A percentile compares a stretch with the other conserved stretches of the same genome.
Evolutionary conservation across 1,140 invertebrate species (phyloP).

Genomic region (Bombus impatiens): DNA sequence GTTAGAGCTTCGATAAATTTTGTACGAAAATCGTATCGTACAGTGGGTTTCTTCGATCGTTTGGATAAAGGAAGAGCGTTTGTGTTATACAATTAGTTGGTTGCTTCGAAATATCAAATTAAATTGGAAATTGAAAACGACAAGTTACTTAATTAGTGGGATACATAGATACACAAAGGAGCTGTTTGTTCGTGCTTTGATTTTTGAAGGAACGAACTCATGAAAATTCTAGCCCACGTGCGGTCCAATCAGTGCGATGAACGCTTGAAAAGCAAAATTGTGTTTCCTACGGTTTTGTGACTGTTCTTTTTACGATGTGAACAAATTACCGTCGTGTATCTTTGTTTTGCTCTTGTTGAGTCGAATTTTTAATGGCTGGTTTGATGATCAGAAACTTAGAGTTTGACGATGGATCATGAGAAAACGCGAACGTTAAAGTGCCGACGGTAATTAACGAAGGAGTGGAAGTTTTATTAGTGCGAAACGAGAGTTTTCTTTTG

Average conservation of each 20-base stretch:
- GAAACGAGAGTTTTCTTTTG: background rate
- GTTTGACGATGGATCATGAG: constrained; percentile 25
- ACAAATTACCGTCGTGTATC: background rate
- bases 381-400: background rate
- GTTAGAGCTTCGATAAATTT: background rate
- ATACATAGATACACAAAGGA: background rate
- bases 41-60: background rate
- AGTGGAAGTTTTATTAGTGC: constrained; percentile 23
- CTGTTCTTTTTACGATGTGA: constrained; percentile 4
- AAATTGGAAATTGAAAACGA: background rate
- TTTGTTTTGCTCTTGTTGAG: background rate
- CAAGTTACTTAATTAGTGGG: background rate
- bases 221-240: background rate
- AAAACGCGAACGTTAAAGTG: constrained; percentile 20
- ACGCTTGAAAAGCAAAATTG: background rate
- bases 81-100: background rate
- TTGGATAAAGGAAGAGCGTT: background rate
- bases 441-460: constrained; percentile 26
- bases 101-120: background rate
- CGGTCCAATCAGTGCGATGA: background rate
- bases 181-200: background rate
- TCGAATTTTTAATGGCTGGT: background rate
- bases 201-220: background rate
- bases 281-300: background rate
- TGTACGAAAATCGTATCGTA: background rate